These are phyloP conservation scores for Cosmorhoe ocellata DNA, from an alignment of 2,888 invertebrate genomes.

Conservation along the genomic window DNA sequence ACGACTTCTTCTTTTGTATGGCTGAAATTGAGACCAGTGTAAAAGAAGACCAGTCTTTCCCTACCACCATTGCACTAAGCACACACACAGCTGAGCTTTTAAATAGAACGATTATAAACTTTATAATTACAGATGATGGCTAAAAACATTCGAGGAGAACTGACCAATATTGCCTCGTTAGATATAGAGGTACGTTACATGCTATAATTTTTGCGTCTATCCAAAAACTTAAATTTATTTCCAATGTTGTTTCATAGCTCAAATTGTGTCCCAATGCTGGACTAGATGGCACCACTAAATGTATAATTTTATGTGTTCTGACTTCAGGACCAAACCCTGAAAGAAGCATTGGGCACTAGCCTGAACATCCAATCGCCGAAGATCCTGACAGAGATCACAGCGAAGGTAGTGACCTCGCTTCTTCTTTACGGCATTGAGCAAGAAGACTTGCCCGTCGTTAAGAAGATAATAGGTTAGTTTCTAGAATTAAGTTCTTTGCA, in stretches of 20 bases:
- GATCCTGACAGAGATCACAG: constrained; percentile 65
- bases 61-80: no score
- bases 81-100: background rate
- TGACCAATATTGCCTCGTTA: constrained; percentile 80
- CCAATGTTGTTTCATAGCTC: no score
- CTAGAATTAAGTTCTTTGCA: no score
- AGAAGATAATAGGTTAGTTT: constrained; percentile 37
- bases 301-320: no score
- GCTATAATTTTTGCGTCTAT: no score
- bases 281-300: no score
- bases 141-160: constrained; percentile 90
- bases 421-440: constrained; percentile 67
- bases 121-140: constrained; percentile 86
- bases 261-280: no score
- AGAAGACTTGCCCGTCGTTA: constrained; percentile 58
- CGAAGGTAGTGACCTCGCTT: constrained; percentile 65
- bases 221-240: no score
- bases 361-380: constrained; percentile 80
- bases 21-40: no score
- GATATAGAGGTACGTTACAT: constrained; percentile 58
- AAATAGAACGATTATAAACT: background rate
- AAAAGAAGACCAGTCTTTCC: no score
- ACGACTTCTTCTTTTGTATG: no score
- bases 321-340: constrained; percentile 74
- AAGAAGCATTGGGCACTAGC: constrained; percentile 80